Percentiles rank a stretch among this genome's conserved stretches.
These are phyloP conservation scores for Isichthys henryi DNA, from an alignment of 2,113 vertebrate species.

Conservation along the genomic window DNA sequence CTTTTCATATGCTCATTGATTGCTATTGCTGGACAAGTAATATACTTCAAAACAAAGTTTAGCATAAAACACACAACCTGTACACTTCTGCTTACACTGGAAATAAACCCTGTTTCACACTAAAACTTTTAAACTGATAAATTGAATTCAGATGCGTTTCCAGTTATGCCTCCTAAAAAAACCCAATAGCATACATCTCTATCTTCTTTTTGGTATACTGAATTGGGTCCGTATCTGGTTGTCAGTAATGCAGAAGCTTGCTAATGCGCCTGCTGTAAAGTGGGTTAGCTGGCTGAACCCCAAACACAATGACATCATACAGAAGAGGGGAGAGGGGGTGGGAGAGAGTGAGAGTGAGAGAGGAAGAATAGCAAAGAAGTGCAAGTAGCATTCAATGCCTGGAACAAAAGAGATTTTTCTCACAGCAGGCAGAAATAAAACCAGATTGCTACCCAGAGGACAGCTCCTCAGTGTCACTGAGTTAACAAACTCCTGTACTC, in stretches of 20 bases:
- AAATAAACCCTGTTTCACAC: not conserved
- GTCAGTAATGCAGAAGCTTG: slow-evolving; percentile 11
- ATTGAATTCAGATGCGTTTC: not conserved
- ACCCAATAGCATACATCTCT: not conserved
- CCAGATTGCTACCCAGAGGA: slow-evolving; percentile 56
- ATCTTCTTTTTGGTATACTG: not conserved
- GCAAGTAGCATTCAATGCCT: slow-evolving; percentile 21
- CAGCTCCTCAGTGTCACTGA: slow-evolving; percentile 38
- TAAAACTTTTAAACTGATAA: not conserved
- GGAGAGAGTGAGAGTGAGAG: slow-evolving; percentile 3
- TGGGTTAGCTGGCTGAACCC: slow-evolving; percentile 51
- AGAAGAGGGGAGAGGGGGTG: slow-evolving; percentile 36
- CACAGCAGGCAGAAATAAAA: slow-evolving; percentile 58
- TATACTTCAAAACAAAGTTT: not conserved
- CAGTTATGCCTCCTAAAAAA: not conserved
- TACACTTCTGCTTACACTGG: not conserved
- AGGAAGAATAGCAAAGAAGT: slow-evolving; percentile 34
- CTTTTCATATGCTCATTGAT: not conserved
- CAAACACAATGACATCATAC: slow-evolving; percentile 63
- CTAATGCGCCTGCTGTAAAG: slow-evolving; percentile 21
- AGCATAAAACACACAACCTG: not conserved
- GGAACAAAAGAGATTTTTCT: slow-evolving; percentile 49
- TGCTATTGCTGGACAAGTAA: not conserved
- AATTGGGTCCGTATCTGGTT: not conserved
- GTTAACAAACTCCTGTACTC: slow-evolving; percentile 14